Percentiles rank a stretch among this genome's conserved stretches.
Evolutionary conservation across 2,797 vertebrate genomes (phyloP).

Genomic region (Anguilla anguilla): DNA sequence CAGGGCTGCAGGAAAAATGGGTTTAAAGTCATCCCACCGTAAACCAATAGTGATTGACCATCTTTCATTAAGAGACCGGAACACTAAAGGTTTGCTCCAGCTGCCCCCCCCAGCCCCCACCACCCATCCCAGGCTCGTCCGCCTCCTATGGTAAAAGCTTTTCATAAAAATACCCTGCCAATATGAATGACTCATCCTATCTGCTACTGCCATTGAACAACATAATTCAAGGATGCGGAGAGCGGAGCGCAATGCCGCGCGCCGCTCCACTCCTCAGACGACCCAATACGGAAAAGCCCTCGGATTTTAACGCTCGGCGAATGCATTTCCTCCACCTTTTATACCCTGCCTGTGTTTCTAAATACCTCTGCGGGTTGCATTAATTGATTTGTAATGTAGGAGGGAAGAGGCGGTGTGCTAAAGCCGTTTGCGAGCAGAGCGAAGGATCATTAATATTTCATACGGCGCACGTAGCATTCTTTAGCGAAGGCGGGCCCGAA

Average conservation of each 20-base stretch:
- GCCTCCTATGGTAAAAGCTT: conserved; percentile 22
- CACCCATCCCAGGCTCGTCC: too few species aligned
- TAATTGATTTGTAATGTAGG: conserved; percentile 20
- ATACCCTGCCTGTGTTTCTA: not conserved
- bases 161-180: conserved; percentile 31
- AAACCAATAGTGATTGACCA: conserved; percentile 13
- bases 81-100: not conserved
- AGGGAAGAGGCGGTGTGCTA: not conserved
- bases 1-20: not conserved
- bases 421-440: conserved; percentile 1
- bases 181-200: conserved; percentile 33
- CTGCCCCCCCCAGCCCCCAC: not conserved
- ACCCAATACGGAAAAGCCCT: not conserved
- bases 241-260: conserved; percentile 16
- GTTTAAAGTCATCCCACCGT: not conserved
- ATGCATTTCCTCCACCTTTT: not conserved
- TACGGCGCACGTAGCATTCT: not conserved
- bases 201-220: conserved; percentile 13
- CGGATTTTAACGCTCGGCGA: not conserved
- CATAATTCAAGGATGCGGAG: conserved; percentile 17
- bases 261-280: not conserved
- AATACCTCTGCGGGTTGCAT: conserved; percentile 20
- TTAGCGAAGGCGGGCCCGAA: not conserved
- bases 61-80: conserved; percentile 14
- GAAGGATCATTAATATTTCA: conserved; percentile 5